A percentile compares a stretch with the other conserved stretches of the same genome.
Evolutionary conservation across 2,113 vertebrate species (phyloP).

Genomic region (Chaetura pelagica): DNA sequence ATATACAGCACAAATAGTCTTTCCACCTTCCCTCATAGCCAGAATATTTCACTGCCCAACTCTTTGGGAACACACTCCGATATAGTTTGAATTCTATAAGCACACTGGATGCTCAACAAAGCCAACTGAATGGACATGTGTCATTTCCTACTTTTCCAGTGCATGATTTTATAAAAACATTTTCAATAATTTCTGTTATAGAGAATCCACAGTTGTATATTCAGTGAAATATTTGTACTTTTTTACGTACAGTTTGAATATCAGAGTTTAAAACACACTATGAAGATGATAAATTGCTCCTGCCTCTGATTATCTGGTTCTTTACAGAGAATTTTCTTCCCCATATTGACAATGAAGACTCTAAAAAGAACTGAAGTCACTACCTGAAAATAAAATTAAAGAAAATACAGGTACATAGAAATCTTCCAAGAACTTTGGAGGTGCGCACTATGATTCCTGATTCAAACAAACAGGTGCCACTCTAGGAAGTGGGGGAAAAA

Average conservation of each 20-base stretch:
- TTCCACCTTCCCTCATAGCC: not conserved
- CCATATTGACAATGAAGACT: not conserved
- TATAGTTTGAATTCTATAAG: not conserved
- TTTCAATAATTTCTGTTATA: not conserved
- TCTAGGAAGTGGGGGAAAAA: conserved; percentile 46
- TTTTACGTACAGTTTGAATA: not conserved
- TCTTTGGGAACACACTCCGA: not conserved
- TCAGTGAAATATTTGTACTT: not conserved
- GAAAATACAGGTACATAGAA: not conserved
- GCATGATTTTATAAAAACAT: not conserved
- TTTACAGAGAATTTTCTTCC: not conserved
- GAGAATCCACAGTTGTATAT: not conserved
- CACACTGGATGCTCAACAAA: not conserved
- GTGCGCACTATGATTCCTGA: conserved; percentile 45
- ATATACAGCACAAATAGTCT: not conserved
- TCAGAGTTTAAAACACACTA: not conserved
- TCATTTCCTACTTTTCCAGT: not conserved
- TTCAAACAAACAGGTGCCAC: conserved; percentile 60
- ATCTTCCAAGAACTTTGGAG: conserved; percentile 53
- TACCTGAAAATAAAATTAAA: not conserved
- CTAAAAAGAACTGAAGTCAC: not conserved
- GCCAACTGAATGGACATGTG: not conserved
- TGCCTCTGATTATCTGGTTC: not conserved
- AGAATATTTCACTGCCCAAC: not conserved
- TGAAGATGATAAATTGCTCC: not conserved